Conservation (phyloP, 2,888 invertebrate species). For the Ectemnius cavifrons region DNA sequence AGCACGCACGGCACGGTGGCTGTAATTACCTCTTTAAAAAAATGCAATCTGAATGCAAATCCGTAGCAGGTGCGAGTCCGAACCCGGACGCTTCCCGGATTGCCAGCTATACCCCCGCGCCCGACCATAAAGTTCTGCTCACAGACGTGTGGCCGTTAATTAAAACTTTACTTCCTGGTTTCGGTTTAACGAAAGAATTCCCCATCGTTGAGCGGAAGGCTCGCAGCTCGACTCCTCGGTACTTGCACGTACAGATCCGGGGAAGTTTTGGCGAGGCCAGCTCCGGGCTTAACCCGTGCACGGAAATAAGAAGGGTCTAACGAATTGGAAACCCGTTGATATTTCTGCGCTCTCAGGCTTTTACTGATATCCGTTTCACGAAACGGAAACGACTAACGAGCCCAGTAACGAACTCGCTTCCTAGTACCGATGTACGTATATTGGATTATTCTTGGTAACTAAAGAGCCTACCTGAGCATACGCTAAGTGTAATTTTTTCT, state of each 20-base stretch:
- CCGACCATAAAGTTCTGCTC: slow-evolving; percentile 60
- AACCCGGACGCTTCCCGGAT: slow-evolving; percentile 65
- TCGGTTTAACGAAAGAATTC: slow-evolving; percentile 68
- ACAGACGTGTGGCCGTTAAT: slow-evolving; percentile 73
- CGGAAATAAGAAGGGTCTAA: slow-evolving; percentile 11
- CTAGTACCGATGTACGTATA: not conserved
- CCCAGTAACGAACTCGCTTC: slow-evolving; percentile 5
- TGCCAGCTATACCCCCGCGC: slow-evolving; percentile 57
- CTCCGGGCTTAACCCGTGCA: slow-evolving; percentile 17
- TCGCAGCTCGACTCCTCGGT: not conserved
- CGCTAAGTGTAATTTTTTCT: not conserved
- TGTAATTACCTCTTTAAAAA: slow-evolving; percentile 70
- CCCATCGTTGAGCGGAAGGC: slow-evolving; percentile 36
- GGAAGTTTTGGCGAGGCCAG: slow-evolving; percentile 36
- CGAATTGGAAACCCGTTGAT: not conserved
- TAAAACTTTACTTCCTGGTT: slow-evolving; percentile 72
- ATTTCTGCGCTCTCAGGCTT: slow-evolving; percentile 17
- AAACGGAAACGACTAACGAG: slow-evolving; percentile 6
- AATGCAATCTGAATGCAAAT: slow-evolving; percentile 76
- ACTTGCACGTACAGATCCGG: slow-evolving; percentile 30
- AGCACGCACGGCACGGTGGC: slow-evolving; percentile 30
- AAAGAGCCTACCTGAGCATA: not conserved
- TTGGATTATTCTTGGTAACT: not conserved
- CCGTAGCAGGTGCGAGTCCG: slow-evolving; percentile 71
- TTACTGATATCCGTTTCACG: not conserved